phyloP scores from a whole-genome alignment of 2,113 vertebrate genomes.

The Mobula birostris region DNA sequence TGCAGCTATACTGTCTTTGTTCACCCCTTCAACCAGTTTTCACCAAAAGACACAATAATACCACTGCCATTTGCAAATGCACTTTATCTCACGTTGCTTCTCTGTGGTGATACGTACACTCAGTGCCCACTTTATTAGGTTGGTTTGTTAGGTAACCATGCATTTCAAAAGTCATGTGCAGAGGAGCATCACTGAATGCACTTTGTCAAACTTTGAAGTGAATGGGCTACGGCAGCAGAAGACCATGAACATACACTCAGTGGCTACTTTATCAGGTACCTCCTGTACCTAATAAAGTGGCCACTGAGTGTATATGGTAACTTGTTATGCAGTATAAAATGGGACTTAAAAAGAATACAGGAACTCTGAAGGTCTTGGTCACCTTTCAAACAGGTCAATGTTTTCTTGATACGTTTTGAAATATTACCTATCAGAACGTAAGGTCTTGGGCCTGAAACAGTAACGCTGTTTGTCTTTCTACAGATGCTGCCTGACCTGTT shows the following conservation, averaged over 20 bases:
- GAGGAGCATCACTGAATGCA: no score
- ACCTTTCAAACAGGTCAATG: neutral
- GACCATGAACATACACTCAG: no score
- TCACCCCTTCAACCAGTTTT: neutral
- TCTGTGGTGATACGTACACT: neutral
- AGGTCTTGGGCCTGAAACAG: no score
- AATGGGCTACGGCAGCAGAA: no score
- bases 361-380: neutral
- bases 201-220: no score
- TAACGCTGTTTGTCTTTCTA: no score
- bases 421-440: neutral
- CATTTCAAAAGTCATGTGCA: no score
- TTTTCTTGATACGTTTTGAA: neutral
- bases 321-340: neutral
- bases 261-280: no score
- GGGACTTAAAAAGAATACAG: neutral
- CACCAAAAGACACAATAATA: neutral
- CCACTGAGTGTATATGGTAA: neutral
- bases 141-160: no score
- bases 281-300: no score
- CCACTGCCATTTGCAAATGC: neutral
- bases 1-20: neutral
- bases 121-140: no score
- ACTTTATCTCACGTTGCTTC: neutral
- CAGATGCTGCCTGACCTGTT: no score